Evolutionary conservation across 2,888 invertebrate genomes (phyloP).

Genomic region (Tetramorium bicarinatum): DNA sequence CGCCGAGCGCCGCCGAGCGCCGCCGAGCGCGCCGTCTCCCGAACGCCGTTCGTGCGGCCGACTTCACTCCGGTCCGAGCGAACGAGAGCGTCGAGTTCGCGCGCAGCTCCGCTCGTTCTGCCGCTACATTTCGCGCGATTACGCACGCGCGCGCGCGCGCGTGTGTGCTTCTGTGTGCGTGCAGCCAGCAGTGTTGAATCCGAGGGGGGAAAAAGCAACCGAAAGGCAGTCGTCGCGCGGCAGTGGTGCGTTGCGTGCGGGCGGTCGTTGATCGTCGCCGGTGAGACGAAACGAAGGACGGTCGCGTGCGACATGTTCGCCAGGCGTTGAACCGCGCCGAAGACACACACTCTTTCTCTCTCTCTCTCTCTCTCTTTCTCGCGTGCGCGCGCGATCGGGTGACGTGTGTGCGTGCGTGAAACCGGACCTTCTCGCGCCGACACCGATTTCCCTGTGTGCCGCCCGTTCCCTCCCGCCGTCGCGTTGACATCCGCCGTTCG

Average conservation of each 20-base stretch:
- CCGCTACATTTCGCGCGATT: not conserved
- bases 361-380: not conserved
- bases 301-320: conserved; percentile 20
- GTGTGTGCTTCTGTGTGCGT: not conserved
- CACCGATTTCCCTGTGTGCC: not conserved
- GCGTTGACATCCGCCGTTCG: not conserved
- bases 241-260: conserved; percentile 30
- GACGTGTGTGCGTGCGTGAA: conserved; percentile 21
- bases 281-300: not conserved
- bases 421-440: conserved; percentile 7
- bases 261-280: not conserved
- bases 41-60: not conserved
- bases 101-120: not conserved
- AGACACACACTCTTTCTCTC: not conserved
- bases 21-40: not conserved
- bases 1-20: conserved; percentile 15
- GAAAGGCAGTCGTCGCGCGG: conserved; percentile 26
- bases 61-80: conserved; percentile 19
- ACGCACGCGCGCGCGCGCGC: not conserved
- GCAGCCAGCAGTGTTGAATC: not conserved
- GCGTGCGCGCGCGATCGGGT: not conserved
- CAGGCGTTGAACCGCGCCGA: conserved; percentile 28
- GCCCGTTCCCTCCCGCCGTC: not conserved
- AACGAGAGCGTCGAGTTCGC: not conserved
- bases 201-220: not conserved